Base-by-base conservation (phyloP, 2,113 vertebrate genomes). In the Spea bombifrons region DNA sequence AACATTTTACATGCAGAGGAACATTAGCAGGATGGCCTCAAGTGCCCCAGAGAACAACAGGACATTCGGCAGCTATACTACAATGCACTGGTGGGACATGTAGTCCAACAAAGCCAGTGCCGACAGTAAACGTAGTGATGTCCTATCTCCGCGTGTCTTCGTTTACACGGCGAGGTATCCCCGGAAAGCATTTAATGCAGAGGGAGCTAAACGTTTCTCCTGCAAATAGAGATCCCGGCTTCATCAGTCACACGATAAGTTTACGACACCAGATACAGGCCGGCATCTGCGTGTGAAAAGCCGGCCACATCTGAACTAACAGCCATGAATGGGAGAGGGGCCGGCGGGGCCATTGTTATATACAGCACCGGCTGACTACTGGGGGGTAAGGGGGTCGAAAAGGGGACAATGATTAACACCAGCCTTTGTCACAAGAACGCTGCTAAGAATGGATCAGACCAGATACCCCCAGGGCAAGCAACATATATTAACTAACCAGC, bases 361-460 rank as follows among this genome's bases (percentile, higher is more conserved):
- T 16, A 71, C 8, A 50, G 10, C 45, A 59, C 52, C 43, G 47
- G 61, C 10, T 8, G 47, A 17, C 53, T 53, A 66, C 47, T 8
- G 53, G 15, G 15, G 43, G 15, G 15, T 43, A 12, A 12, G 12
- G 55, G 12, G 12, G 12, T 12, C 10, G 15, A 59, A 59, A 8
- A 59, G 8, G 5, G 77, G 69, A 66, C 70, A 80, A 80, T 80
- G 77, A 80, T 80, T 80, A 73, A 80, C 61, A 47, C 49, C 61
- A 4, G 8, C 77, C 59, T 73, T 80, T 80, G 77, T 80, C 59
- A 66, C 61, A 5, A 57, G 48, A 72, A 66, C 66, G 66, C 49
- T 46, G 10, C 70, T 66, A 47, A 47, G 69, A 78, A 68, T 65
- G 68, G 72, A 47, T 47, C 46, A 65, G 46, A 16, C 48, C 7